Conservation (phyloP, 2,888 invertebrate genomes). For the Vanessa cardui region DNA sequence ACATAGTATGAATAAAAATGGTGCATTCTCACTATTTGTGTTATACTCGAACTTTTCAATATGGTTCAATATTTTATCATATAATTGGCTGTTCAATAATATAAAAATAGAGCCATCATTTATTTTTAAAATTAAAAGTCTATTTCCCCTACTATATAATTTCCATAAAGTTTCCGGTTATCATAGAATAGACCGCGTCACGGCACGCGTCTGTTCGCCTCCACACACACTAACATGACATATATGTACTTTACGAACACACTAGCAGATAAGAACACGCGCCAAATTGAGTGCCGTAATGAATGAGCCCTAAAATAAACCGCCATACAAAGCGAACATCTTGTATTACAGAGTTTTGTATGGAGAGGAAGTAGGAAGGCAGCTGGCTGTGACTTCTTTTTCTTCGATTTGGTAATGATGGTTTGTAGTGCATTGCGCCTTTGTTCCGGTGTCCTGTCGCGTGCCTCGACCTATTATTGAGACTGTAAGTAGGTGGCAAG, state of each 20-base stretch:
- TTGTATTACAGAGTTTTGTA: constrained; percentile 79
- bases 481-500: constrained; percentile 76
- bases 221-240: constrained; percentile 50
- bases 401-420: constrained; percentile 75
- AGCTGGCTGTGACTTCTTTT: constrained; percentile 75
- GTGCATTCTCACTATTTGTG: too few species aligned
- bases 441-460: constrained; percentile 78
- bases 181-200: constrained; percentile 42
- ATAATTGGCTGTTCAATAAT: too few species aligned
- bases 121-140: too few species aligned
- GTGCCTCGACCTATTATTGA: constrained; percentile 66
- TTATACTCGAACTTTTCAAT: too few species aligned
- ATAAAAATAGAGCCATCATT: too few species aligned
- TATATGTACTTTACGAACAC: constrained; percentile 48
- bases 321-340: constrained; percentile 66
- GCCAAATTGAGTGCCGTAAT: constrained; percentile 77
- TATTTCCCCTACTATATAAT: constrained; percentile 31
- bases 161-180: constrained; percentile 46
- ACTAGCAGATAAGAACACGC: constrained; percentile 77
- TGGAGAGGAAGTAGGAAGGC: constrained; percentile 79
- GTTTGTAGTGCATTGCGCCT: constrained; percentile 73
- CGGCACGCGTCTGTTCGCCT: constrained; percentile 48
- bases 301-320: constrained; percentile 78
- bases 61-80: too few species aligned
- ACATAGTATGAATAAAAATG: too few species aligned